phyloP scores from a whole-genome alignment of 2,113 vertebrate genomes.

The Hystrix cristata region DNA sequence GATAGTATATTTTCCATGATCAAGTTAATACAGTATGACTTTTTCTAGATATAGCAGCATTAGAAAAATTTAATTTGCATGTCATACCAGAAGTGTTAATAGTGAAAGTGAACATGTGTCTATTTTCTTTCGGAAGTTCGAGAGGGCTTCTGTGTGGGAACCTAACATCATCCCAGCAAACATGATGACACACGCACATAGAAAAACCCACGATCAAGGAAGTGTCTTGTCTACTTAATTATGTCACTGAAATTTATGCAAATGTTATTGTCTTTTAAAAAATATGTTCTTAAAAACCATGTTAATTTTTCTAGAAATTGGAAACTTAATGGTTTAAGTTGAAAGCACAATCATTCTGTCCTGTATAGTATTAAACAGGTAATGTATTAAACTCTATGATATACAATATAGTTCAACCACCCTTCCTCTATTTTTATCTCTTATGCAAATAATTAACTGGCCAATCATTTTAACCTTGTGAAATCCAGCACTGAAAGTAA shows the following conservation, averaged over 20 bases:
- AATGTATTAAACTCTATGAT: background rate
- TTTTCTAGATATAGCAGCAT: background rate
- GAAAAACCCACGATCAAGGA: background rate
- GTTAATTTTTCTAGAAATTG: background rate
- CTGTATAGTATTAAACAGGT: background rate
- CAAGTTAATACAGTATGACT: too few relatives aligned
- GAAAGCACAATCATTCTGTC: background rate
- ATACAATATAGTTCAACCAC: background rate
- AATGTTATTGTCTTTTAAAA: background rate
- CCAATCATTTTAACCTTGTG: background rate
- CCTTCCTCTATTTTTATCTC: background rate
- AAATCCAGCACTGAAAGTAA: background rate
- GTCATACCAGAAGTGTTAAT: background rate
- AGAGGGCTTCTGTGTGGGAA: background rate
- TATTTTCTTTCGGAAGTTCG: background rate
- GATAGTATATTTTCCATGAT: background rate
- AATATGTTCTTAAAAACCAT: background rate
- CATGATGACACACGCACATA: too few relatives aligned
- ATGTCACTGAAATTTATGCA: background rate
- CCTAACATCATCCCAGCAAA: background rate
- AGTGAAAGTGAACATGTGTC: background rate
- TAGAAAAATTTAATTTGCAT: background rate
- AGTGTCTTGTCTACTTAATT: background rate
- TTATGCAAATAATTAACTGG: background rate
- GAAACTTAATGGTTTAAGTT: background rate